Conservation (phyloP, 2,888 invertebrate species). For the Ochlodes sylvanus region DNA sequence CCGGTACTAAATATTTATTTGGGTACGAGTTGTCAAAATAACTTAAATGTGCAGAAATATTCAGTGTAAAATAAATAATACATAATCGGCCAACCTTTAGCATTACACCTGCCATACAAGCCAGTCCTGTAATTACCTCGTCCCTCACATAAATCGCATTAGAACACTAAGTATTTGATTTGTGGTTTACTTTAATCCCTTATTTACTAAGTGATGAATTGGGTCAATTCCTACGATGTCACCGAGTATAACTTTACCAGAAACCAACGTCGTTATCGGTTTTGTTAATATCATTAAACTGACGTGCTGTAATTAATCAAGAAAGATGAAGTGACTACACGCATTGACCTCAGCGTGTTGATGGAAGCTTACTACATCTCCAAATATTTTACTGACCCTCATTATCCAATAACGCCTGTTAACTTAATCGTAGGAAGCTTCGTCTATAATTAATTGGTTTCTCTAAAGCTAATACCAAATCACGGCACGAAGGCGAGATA, state of each 20-base stretch:
- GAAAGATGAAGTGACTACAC: slow-evolving; percentile 36
- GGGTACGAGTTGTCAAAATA: no score
- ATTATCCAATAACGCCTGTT: slow-evolving; percentile 39
- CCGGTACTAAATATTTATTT: no score
- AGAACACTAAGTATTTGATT: slow-evolving; percentile 3
- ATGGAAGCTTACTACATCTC: slow-evolving; percentile 37
- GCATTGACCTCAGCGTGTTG: slow-evolving; percentile 34
- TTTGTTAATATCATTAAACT: slow-evolving; percentile 26
- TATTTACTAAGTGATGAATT: slow-evolving; percentile 13
- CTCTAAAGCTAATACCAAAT: slow-evolving; percentile 38
- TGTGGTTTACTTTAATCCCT: slow-evolving; percentile 1
- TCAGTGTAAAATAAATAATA: background rate
- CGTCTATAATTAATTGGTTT: slow-evolving; percentile 38
- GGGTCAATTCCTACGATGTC: background rate
- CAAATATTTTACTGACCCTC: slow-evolving; percentile 38
- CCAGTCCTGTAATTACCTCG: background rate
- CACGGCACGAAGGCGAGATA: slow-evolving; percentile 47
- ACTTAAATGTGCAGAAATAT: background rate
- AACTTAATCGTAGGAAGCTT: slow-evolving; percentile 39
- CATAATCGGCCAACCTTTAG: slow-evolving; percentile 11
- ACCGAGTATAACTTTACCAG: background rate
- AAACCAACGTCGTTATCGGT: slow-evolving; percentile 22
- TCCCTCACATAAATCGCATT: slow-evolving; percentile 9
- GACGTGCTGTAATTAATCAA: slow-evolving; percentile 31
- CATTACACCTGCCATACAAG: slow-evolving; percentile 11